Percentiles rank a stretch among this genome's conserved stretches.
phyloP scores from a whole-genome alignment of 1,140 invertebrate species.

The Scylla paramamosain region DNA sequence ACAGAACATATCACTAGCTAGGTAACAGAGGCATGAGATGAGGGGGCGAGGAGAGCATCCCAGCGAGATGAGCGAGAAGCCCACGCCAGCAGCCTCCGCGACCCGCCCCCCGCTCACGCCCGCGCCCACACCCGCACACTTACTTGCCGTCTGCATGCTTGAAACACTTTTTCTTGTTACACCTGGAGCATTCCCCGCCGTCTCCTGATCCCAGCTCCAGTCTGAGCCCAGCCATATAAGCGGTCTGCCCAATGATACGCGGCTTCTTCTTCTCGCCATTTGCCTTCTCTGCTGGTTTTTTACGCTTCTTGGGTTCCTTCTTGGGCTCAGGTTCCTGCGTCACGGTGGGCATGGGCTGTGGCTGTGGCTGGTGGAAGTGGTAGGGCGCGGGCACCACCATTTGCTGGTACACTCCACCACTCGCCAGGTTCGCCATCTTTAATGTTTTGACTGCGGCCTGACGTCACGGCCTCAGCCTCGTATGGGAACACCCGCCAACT shows the following conservation, averaged over 20 bases:
- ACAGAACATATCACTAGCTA: too few relatives aligned
- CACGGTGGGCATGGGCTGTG: constrained; percentile 61
- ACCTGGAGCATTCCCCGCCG: constrained; percentile 59
- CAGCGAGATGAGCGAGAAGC: too few relatives aligned
- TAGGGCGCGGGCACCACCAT: constrained; percentile 74
- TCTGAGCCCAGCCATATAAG: constrained; percentile 59
- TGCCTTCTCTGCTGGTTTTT: constrained; percentile 68
- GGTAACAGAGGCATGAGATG: too few relatives aligned
- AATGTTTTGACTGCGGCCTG: constrained; percentile 74
- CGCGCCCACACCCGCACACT: background rate
- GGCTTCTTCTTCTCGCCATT: constrained; percentile 72
- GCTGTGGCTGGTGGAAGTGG: constrained; percentile 72
- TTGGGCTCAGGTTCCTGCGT: constrained; percentile 66
- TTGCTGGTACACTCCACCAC: constrained; percentile 73
- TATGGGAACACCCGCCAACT: constrained; percentile 72
- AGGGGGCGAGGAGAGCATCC: too few relatives aligned
- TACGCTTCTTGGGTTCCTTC: constrained; percentile 73
- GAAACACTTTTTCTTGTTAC: constrained; percentile 74
- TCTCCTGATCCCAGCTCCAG: background rate
- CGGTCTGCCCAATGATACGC: constrained; percentile 60
- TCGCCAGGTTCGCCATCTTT: constrained; percentile 73
- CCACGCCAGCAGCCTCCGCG: background rate
- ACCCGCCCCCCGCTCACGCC: background rate
- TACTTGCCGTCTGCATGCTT: constrained; percentile 72
- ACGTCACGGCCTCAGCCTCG: constrained; percentile 61